Base-by-base conservation (phyloP, 2,888 invertebrate genomes). In the Erynnis tages region DNA sequence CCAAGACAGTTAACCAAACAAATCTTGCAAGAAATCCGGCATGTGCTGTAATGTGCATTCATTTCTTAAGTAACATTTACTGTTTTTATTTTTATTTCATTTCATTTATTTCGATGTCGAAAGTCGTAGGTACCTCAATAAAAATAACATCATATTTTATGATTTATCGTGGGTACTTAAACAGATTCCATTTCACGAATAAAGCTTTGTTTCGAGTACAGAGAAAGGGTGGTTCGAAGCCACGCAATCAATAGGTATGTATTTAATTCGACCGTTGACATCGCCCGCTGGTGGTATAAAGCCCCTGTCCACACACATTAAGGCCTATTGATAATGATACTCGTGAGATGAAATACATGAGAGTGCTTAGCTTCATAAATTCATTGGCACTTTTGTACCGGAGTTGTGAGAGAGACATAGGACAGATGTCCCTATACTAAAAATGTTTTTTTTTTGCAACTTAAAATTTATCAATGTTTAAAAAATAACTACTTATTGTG, bases 221-320 rank as follows among this genome's bases (percentile, higher is more conserved):
- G 5, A 17, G 16, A 23, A 46, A 35, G 35, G 45, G 35, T 32
- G 10, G 34, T 13, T 6, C 13, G 13, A 13, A 17, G 5, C 17
- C 40, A 14, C 14, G n/a, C 11, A 37, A 66, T 71, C 61, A 67
- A 70, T 69, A 61, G 59, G 65, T 61, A 66, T 65, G 65, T 46
- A 11, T 40, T 40, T 71, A 71, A 76, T 73, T 74, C 67, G 64
- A 65, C 65, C 68, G 66, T 74, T 67, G 69, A 70, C 68, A 66
- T 61, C 58, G 65, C 67, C 64, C 62, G 52, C 62, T 61, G 66
- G 69, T 63, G 62, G 60, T 55, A 57, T 77, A 76, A 71, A 73
- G 69, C 61, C 63, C 38, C 63, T 70, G 76, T 78, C 76, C 76
- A 66, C 73, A 68, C 78, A n/a, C 76, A 84, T 83, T 83, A 82